These are phyloP conservation scores for Pithys albifrons DNA, from an alignment of 2,113 vertebrate species.

Conservation along the genomic window DNA sequence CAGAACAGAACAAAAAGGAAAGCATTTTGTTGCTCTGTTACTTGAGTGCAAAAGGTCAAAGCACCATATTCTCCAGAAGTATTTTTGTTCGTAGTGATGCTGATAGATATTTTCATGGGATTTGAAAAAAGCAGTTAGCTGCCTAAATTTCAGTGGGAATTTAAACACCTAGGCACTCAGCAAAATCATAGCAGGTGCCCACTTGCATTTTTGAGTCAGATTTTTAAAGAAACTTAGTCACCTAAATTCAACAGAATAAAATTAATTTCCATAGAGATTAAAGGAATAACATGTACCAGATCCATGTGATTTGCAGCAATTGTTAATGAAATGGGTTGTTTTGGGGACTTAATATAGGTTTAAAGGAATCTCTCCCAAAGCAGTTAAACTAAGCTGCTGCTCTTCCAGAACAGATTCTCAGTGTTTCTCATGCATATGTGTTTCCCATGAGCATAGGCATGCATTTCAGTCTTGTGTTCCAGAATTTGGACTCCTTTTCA, in stretches of 20 bases:
- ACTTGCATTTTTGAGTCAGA: constrained; percentile 17
- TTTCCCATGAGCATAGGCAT: constrained; percentile 37
- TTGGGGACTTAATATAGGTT: neutral
- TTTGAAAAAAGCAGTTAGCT: neutral
- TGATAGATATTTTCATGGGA: neutral
- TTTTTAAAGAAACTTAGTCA: constrained; percentile 5
- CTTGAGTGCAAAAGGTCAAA: neutral
- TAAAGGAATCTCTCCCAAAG: neutral
- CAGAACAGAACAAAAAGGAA: neutral
- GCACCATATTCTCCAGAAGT: neutral
- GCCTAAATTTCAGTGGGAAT: neutral
- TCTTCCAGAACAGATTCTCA: constrained; percentile 3
- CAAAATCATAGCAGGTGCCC: neutral
- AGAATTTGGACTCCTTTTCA: neutral
- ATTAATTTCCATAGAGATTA: constrained; percentile 20
- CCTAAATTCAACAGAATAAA: neutral
- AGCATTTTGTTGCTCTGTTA: neutral
- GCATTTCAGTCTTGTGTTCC: constrained; percentile 22
- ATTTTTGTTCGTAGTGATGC: neutral
- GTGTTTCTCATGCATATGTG: neutral
- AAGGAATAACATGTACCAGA: neutral
- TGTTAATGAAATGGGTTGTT: neutral
- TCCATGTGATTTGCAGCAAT: neutral
- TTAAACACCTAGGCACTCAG: neutral
- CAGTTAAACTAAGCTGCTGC: constrained; percentile 12